Evolutionary conservation across 2,113 vertebrate species (phyloP), one percentile per base, ranked within the genome.

Genomic region (Prunella himalayana): DNA sequence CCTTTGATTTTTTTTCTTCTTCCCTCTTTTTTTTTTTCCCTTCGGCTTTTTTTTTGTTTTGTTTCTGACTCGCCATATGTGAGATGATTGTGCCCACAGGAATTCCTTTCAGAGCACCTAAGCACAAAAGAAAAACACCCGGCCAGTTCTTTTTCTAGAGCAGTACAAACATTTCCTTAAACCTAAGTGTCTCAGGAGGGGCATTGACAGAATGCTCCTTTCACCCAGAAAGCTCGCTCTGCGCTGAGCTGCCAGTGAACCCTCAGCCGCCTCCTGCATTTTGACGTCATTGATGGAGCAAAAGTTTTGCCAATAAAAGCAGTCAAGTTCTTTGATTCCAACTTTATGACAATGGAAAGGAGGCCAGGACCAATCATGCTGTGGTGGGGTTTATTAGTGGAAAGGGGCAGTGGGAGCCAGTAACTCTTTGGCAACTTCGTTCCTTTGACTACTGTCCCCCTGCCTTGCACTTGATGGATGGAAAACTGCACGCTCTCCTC

Each of bases 111-210:
- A 98, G 98, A 98, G 98, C 98, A 97, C 92, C 97, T 97, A 97
- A 97, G 97, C 97, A 98, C 97, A 98, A 97, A 98, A 98, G 97
- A 97, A 98, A 98, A 98, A 98, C 97, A 98, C 88, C 90, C 79
- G 4, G 95, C 92, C 97, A 97, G 95, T 89, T 97, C 96, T 96
- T 98, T 96, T 97, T 97, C 97, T 97, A 97, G 96, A 98, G 93
- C 87, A 98, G 93, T 89, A 75, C 96, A 98, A 98, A 98, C 97
- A 98, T 98, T 98, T 98, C 98, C 96, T 98, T 98, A 98, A 98
- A 98, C 96, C 95, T 97, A 97, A 97, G 97, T 96, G 97, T 98
- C 98, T 98, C 97, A 79, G 92, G 97, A 97, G 98, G 94, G 94
- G 95, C 96, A 96, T 47, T 97, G 98, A 98, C 96, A 96, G 98